phyloP scores from a whole-genome alignment of 2,797 vertebrate species.

The Novumbra hubbsi region DNA sequence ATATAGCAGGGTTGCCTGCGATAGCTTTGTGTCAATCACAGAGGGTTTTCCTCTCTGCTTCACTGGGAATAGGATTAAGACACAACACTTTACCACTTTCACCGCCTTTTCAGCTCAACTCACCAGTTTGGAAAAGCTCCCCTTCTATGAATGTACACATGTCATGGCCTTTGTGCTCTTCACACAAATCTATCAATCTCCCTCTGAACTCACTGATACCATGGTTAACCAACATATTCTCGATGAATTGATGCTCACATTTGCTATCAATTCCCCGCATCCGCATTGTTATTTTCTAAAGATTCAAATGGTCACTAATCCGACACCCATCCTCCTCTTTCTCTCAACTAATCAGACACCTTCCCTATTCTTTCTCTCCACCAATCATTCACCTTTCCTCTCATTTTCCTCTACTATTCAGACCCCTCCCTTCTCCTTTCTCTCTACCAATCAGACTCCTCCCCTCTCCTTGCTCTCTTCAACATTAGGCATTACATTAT shows the following conservation, averaged over 20 bases:
- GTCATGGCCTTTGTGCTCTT: background rate
- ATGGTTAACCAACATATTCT: background rate
- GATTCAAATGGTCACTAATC: background rate
- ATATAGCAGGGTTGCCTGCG: conserved; percentile 26
- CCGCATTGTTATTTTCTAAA: background rate
- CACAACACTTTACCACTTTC: conserved; percentile 65
- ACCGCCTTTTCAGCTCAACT: conserved; percentile 22
- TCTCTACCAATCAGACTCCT: background rate
- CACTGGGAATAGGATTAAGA: conserved; percentile 70
- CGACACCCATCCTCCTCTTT: background rate
- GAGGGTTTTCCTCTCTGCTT: conserved; percentile 66
- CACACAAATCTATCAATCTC: background rate
- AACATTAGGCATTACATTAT: background rate
- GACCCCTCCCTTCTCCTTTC: background rate
- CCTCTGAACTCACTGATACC: background rate
- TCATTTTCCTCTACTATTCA: background rate
- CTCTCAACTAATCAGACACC: no score
- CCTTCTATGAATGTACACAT: conserved; percentile 16
- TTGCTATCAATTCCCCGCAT: background rate
- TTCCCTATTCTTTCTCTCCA: no score
- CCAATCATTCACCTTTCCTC: no score
- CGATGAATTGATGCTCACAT: background rate
- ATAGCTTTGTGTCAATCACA: conserved; percentile 58
- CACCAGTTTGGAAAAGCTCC: conserved; percentile 9
- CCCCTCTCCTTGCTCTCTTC: background rate